Conservation (phyloP, 2,797 vertebrate genomes). For the Ctenopoma kingsleyae region DNA sequence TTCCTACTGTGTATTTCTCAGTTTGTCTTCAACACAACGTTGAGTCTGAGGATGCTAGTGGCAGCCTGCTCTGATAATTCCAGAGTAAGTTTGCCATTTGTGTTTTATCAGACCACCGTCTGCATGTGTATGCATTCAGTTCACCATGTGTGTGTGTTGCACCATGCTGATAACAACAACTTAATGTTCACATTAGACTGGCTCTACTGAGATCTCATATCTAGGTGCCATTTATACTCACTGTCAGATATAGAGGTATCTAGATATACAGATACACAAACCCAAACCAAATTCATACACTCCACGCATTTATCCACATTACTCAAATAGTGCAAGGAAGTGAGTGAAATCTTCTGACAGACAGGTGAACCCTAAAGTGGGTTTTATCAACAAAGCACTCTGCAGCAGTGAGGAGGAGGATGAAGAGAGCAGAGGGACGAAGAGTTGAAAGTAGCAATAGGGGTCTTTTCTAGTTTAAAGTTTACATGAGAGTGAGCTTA, state of each 20-base stretch:
- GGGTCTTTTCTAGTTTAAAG: slow-evolving; percentile 67
- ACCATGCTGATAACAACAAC: slow-evolving; percentile 25
- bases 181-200: slow-evolving; percentile 24
- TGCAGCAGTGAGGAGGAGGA: slow-evolving; percentile 16
- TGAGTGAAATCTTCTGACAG: slow-evolving; percentile 47
- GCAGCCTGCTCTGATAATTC: slow-evolving; percentile 39
- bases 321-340: slow-evolving; percentile 39
- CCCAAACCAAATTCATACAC: slow-evolving; percentile 1
- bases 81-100: slow-evolving; percentile 25
- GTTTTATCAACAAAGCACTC: slow-evolving; percentile 69
- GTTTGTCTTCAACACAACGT: slow-evolving; percentile 49
- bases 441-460: slow-evolving; percentile 67
- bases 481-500: slow-evolving; percentile 62
- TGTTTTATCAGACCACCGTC: not conserved
- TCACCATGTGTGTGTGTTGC: not conserved
- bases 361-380: slow-evolving; percentile 46
- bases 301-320: slow-evolving; percentile 16
- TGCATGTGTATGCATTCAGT: slow-evolving; percentile 11
- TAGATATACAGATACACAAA: not conserved
- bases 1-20: slow-evolving; percentile 44
- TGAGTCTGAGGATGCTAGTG: slow-evolving; percentile 34
- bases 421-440: slow-evolving; percentile 34
- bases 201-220: slow-evolving; percentile 24
- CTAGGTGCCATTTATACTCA: slow-evolving; percentile 37
- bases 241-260: slow-evolving; percentile 8